Evolutionary conservation across 2,797 vertebrate genomes (phyloP), one percentile per base, ranked within the genome.

Genomic region (Esox lucius): DNA sequence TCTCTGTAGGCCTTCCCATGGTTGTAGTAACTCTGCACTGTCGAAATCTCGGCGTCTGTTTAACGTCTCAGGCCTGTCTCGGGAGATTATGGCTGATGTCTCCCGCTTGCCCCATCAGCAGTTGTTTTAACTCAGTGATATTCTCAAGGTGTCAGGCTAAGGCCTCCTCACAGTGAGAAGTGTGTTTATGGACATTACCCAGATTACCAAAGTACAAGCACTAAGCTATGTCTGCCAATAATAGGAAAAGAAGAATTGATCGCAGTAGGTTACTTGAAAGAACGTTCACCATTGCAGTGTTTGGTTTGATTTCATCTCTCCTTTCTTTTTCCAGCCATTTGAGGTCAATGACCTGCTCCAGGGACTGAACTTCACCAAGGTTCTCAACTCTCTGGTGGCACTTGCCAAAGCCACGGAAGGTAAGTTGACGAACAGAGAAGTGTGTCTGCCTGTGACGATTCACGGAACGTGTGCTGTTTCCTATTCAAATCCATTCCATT

Each of bases 361-460:
- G 90, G 96, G 96, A 76, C 95, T 96, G 89, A 98, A 98, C 93
- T 97, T 99, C 92, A 94, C 87, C 92, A 97, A 95, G 91, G 97
- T 99, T 86, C 94, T 99, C 70, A 96, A 93, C 87, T 95, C 93
- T 79, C 89, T 99, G 46, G 96, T 98, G 80, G 94, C 96, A 61
- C 94, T 99, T 79, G 99, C 97, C 92, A 98, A 98, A 93, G 96
- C 96, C 61, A 99, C 97, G 79, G 97, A 98, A 94, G 95, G 98
- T 97, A 87, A 92, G 90, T 26, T 53, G 33, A 39, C 39, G 13
- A 2, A 71, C 31, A 31, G 0, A 35, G 2, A 67, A 59, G 26
- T 70, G 2, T 68, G 11, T 68, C 12, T 49, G 68, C 49, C 17
- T n/a, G 4, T 17, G n/a, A n/a, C 35, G 4, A n/a, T 8, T 12